Base-by-base conservation (phyloP, 2,113 vertebrate species). In the Aspidoscelis tigris region DNA sequence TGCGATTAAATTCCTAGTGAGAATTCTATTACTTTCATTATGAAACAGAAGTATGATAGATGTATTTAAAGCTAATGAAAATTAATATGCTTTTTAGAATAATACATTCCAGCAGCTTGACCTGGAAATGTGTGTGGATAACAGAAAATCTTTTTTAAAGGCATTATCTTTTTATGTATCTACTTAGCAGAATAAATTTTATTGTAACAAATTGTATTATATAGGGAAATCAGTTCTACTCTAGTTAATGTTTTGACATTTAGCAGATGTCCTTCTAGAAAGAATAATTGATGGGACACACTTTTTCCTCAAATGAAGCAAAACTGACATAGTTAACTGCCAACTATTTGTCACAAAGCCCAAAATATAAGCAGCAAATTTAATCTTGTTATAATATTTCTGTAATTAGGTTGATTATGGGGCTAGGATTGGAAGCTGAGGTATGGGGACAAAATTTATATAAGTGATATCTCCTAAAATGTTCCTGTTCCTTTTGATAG, bases 181-280 rank as follows among this genome's bases (percentile, higher is more conserved):
- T 66, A 6, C 22, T 77, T 70, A 10, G 1, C 3, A 43, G 33
- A 50, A 26, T 9, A 16, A 41, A 76, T 55, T 80, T 7, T 81
- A 77, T 18, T 61, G 69, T 84, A 83, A 80, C 80, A 64, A 87
- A 18, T 1, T 74, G 26, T 74, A 53, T 47, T 86, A 20, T 26
- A 41, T 82, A 84, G 76, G 39, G 1, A 84, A 86, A 84, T 80
- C 44, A 2, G 26, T 20, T 21, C 69, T 71, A 10, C 76, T 69
- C 18, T 24, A 7, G 75, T 74, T 77, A 21, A 78, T 83, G 22
- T 83, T 91, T 87, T 88, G 50, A 84, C 24, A 50, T 71, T 72
- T 89, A 89, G 50, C 41, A 85, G 65, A 71, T 83, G 6, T 81
- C 0, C 0, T 86, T 26, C 50, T 83, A 84, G 87, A 89, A 64